Percentiles rank a stretch among this genome's conserved stretches.
These are phyloP conservation scores for Metalampra italica DNA, from an alignment of 2,888 invertebrate genomes.

Conservation along the genomic window DNA sequence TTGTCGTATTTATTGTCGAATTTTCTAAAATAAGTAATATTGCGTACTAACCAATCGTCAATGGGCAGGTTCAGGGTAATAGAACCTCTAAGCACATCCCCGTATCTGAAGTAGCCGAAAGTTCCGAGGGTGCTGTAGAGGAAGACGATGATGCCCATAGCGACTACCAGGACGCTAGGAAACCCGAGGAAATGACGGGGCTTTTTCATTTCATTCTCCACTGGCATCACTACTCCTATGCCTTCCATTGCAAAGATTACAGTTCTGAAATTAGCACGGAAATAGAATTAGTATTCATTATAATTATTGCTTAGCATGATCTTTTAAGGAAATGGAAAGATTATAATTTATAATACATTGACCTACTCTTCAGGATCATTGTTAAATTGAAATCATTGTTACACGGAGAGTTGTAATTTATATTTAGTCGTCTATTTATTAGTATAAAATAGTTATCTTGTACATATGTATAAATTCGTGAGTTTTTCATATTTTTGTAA, in stretches of 20 bases:
- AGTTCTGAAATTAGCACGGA: conserved; percentile 79
- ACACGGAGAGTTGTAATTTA: no score
- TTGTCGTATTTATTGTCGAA: no score
- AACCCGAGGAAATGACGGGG: conserved; percentile 88
- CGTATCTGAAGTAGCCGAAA: conserved; percentile 93
- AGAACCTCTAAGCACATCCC: conserved; percentile 83
- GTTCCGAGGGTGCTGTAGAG: conserved; percentile 91
- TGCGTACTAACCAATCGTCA: conserved; percentile 79
- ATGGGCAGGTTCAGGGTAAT: conserved; percentile 92
- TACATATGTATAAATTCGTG: no score
- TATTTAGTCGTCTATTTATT: no score
- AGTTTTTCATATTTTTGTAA: no score
- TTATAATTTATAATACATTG: no score
- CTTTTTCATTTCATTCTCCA: conserved; percentile 93
- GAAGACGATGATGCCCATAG: conserved; percentile 88
- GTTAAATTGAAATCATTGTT: no score
- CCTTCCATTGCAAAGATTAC: conserved; percentile 99
- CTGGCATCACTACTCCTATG: conserved; percentile 94
- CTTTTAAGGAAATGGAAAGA: no score
- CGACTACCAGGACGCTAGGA: conserved; percentile 90
- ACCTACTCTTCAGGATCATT: no score
- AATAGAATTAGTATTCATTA: not conserved
- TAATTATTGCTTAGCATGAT: no score
- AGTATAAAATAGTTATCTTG: no score
- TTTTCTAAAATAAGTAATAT: no score